A percentile compares a stretch with the other conserved stretches of the same genome.
Evolutionary conservation across 2,113 vertebrate genomes (phyloP).

Genomic region (Lonchura striata): DNA sequence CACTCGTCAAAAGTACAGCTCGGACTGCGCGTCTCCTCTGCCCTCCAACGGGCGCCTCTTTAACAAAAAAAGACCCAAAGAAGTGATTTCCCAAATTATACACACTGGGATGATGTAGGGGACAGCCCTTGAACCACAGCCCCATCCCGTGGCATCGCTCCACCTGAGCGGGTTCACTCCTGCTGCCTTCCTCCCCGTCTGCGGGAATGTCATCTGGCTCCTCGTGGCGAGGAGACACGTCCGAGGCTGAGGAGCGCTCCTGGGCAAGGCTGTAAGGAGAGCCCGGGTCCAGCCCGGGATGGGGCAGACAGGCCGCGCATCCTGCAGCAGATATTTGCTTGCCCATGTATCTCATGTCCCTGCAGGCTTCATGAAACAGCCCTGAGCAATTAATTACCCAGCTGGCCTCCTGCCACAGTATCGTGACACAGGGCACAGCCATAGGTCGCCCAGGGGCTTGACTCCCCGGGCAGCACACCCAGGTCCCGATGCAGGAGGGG

Average conservation of each 20-base stretch:
- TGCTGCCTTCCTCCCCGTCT: background rate
- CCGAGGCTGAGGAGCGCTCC: rapidly evolving
- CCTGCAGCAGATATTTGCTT: background rate
- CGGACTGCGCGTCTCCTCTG: background rate
- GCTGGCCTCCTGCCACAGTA: rapidly evolving
- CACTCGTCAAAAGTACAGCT: background rate
- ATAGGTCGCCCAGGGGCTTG: rapidly evolving
- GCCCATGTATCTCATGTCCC: rapidly evolving
- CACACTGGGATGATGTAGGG: background rate
- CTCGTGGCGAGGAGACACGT: rapidly evolving
- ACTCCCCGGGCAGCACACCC: background rate
- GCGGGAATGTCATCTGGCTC: rapidly evolving
- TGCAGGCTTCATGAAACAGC: no score
- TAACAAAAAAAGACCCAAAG: background rate
- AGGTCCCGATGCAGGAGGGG: background rate
- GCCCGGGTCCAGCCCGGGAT: rapidly evolving
- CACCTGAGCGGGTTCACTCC: background rate
- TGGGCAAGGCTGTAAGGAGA: background rate
- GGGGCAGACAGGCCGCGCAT: rapidly evolving
- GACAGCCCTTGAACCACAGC: background rate
- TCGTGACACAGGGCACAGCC: background rate
- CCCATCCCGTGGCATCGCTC: background rate
- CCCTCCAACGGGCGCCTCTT: conserved; percentile 34
- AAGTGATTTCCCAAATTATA: background rate
- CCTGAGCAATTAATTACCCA: background rate